Evolutionary conservation across 2,888 invertebrate genomes (phyloP).

Genomic region (Plagodis pulveraria): DNA sequence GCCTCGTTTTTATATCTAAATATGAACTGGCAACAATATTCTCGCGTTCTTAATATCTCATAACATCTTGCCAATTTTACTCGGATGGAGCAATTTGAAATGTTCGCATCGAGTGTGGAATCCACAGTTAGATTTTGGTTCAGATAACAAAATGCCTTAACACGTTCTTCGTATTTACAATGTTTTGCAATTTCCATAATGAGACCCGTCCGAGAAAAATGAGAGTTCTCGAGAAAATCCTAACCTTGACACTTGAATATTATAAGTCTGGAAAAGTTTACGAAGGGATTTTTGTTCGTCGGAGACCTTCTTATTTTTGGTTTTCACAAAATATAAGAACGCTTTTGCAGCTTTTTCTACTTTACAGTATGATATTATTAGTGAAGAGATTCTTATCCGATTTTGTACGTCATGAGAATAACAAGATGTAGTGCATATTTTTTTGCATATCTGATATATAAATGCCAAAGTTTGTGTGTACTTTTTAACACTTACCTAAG

Average conservation of each 20-base stretch:
- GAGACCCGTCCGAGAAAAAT: slow-evolving; percentile 37
- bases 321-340: slow-evolving; percentile 14
- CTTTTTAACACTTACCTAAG: too few species aligned
- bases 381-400: not conserved
- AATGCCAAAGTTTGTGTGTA: too few species aligned
- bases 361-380: not conserved
- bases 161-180: slow-evolving; percentile 34
- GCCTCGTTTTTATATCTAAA: slow-evolving; percentile 46
- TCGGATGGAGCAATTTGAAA: slow-evolving; percentile 37
- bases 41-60: slow-evolving; percentile 28
- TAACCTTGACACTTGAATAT: slow-evolving; percentile 30
- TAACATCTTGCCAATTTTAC: slow-evolving; percentile 34
- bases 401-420: too few species aligned
- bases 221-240: slow-evolving; percentile 33
- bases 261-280: slow-evolving; percentile 23
- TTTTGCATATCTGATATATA: too few species aligned
- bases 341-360: not conserved
- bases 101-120: slow-evolving; percentile 33
- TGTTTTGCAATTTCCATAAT: slow-evolving; percentile 36
- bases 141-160: slow-evolving; percentile 38
- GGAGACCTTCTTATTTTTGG: slow-evolving; percentile 14
- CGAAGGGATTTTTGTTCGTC: slow-evolving; percentile 19
- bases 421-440: too few species aligned
- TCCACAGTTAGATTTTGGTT: slow-evolving; percentile 34
- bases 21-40: slow-evolving; percentile 38